phyloP scores from a whole-genome alignment of 2,888 invertebrate genomes.

The Acrobasis suavella region DNA sequence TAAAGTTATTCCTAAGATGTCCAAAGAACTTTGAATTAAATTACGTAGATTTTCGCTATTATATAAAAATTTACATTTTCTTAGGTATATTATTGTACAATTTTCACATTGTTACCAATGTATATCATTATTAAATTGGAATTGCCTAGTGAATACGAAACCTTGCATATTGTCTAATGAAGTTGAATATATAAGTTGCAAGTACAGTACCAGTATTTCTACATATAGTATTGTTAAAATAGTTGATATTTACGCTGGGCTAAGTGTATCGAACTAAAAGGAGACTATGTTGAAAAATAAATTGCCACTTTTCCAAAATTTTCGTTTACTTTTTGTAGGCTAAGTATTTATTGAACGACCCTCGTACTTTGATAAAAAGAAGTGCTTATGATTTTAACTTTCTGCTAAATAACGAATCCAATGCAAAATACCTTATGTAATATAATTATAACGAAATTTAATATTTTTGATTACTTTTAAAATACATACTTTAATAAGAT shows the following conservation, averaged over 20 bases:
- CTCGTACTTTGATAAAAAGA: background rate
- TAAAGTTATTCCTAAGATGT: conserved; percentile 1
- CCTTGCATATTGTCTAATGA: background rate
- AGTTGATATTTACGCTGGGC: background rate
- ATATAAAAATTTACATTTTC: conserved; percentile 14
- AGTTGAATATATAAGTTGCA: conserved; percentile 4
- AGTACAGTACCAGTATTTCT: background rate
- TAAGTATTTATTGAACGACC: too few species aligned
- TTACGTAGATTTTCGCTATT: conserved; percentile 37
- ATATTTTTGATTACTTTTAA: background rate
- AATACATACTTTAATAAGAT: background rate
- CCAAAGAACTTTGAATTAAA: conserved; percentile 4
- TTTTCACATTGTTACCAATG: conserved; percentile 28
- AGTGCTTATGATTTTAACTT: background rate
- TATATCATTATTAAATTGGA: conserved; percentile 23
- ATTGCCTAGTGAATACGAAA: background rate
- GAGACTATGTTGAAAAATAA: too few species aligned
- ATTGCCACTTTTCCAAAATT: too few species aligned
- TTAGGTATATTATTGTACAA: background rate
- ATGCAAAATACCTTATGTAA: background rate
- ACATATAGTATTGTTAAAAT: background rate
- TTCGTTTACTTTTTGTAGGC: too few species aligned
- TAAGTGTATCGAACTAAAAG: too few species aligned
- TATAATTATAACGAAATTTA: background rate
- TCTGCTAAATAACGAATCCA: background rate